Percentiles rank a stretch among this genome's conserved stretches.
phyloP scores from a whole-genome alignment of 2,797 vertebrate species.

The Macropus fuliginosus region DNA sequence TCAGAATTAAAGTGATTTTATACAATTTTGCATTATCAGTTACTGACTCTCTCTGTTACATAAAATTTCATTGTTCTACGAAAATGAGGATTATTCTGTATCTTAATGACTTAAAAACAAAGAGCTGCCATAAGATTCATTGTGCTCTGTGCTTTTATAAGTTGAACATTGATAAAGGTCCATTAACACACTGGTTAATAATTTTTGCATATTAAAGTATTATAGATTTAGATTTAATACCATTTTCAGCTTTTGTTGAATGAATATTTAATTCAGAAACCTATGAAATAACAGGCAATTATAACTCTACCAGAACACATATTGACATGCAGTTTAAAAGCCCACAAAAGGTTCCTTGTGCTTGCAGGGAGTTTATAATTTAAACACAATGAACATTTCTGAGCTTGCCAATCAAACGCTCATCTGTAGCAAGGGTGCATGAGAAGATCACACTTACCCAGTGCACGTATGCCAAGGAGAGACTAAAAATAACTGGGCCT shows the following conservation, averaged over 20 bases:
- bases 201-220: slow-evolving; percentile 61
- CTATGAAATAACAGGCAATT: slow-evolving; percentile 76
- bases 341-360: slow-evolving; percentile 69
- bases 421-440: slow-evolving; percentile 66
- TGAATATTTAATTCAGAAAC: slow-evolving; percentile 77
- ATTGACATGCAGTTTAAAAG: slow-evolving; percentile 74
- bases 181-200: slow-evolving; percentile 56
- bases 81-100: slow-evolving; percentile 60
- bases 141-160: slow-evolving; percentile 47
- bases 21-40: slow-evolving; percentile 69
- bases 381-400: slow-evolving; percentile 76
- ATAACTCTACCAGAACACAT: slow-evolving; percentile 75
- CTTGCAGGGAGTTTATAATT: slow-evolving; percentile 77
- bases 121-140: slow-evolving; percentile 18
- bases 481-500: slow-evolving; percentile 73
- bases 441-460: slow-evolving; percentile 61
- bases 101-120: slow-evolving; percentile 55
- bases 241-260: slow-evolving; percentile 76
- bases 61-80: slow-evolving; percentile 58
- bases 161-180: slow-evolving; percentile 38
- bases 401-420: slow-evolving; percentile 77
- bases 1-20: slow-evolving; percentile 53
- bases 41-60: slow-evolving; percentile 53
- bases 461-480: slow-evolving; percentile 64
- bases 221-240: slow-evolving; percentile 66